These are phyloP conservation scores for Amphiprion clarkii DNA, from an alignment of 2,797 vertebrate genomes.

Conservation along the genomic window DNA sequence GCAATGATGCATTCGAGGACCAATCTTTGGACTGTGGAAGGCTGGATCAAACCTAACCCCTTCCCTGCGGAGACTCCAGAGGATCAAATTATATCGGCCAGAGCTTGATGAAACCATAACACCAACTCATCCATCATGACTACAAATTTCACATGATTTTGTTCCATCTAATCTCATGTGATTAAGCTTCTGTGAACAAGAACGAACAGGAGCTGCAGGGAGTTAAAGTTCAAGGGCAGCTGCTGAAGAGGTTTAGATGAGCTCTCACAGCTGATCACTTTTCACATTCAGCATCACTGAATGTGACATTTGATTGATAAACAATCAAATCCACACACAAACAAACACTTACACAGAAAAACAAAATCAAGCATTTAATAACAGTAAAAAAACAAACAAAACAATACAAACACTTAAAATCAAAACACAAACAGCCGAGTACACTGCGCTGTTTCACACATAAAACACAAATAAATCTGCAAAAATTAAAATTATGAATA, in stretches of 20 bases:
- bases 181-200: conserved; percentile 11
- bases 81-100: conserved; percentile 51
- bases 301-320: not conserved
- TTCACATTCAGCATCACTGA: too few relatives aligned
- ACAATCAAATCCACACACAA: not conserved
- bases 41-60: not conserved
- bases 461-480: too few relatives aligned
- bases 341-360: not conserved
- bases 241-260: not conserved
- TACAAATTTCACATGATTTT: conserved; percentile 27
- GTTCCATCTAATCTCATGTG: conserved; percentile 27
- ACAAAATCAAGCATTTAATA: not conserved
- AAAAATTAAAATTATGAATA: too few relatives aligned
- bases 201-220: not conserved
- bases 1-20: conserved; percentile 5
- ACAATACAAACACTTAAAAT: not conserved
- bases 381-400: not conserved
- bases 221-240: not conserved
- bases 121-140: conserved; percentile 41
- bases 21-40: not conserved
- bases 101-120: conserved; percentile 49
- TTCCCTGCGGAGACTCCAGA: conserved; percentile 10
- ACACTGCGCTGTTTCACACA: too few relatives aligned
- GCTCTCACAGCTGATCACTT: not conserved
- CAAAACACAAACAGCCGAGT: too few relatives aligned